These are phyloP conservation scores for Triplophysa bombifrons DNA, from an alignment of 2,797 vertebrate species.

Conservation along the genomic window DNA sequence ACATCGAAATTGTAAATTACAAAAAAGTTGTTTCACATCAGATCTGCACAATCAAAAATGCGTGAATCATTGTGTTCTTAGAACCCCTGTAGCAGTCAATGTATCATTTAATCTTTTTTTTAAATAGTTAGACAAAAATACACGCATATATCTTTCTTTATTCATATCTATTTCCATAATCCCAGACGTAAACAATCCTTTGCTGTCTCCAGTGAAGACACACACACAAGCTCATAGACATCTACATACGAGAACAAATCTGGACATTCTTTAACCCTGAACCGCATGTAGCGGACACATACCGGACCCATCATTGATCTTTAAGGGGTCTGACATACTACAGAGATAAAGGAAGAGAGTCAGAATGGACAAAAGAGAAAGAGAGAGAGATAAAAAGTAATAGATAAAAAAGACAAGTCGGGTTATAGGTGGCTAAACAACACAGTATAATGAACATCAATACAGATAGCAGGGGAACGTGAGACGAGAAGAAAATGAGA, in stretches of 20 bases:
- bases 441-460: conserved; percentile 38
- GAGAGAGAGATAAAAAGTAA: conserved; percentile 34
- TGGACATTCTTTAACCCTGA: conserved; percentile 1
- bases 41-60: too few species aligned
- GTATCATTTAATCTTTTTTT: too few species aligned
- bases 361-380: neutral
- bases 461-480: conserved; percentile 37
- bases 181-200: too few species aligned
- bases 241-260: conserved; percentile 23
- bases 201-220: neutral
- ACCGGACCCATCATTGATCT: conserved; percentile 44
- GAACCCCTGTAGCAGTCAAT: too few species aligned
- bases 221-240: conserved; percentile 17
- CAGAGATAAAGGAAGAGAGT: conserved; percentile 38
- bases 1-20: too few species aligned
- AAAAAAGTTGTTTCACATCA: too few species aligned
- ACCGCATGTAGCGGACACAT: conserved; percentile 18
- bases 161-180: neutral
- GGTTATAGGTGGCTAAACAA: conserved; percentile 26
- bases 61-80: too few species aligned
- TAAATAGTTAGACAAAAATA: too few species aligned
- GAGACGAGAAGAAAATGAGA: conserved; percentile 58
- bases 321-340: neutral
- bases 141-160: too few species aligned
- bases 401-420: conserved; percentile 30